Evolutionary conservation across 2,797 vertebrate species (phyloP).

Genomic region (Cryptoblepharus egeriae): DNA sequence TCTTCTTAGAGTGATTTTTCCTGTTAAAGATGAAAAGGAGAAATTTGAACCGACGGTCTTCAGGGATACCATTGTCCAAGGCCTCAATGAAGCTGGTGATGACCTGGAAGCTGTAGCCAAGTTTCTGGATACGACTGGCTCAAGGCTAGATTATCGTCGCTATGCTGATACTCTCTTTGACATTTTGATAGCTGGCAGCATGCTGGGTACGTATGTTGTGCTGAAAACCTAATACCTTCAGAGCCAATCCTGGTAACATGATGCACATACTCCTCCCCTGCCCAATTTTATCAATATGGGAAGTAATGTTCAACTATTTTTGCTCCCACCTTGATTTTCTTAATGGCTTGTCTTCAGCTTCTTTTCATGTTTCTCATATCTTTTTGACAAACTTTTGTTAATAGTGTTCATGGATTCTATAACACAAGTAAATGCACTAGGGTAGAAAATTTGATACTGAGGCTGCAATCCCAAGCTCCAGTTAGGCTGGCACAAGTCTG

Average conservation of each 20-base stretch:
- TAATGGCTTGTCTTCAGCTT: neutral
- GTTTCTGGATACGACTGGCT: constrained; percentile 89
- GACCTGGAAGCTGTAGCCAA: constrained; percentile 92
- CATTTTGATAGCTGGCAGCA: constrained; percentile 92
- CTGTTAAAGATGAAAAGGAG: constrained; percentile 91
- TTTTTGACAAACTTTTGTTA: neutral
- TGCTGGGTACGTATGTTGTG: constrained; percentile 83
- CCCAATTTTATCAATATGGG: neutral
- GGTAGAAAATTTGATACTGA: neutral
- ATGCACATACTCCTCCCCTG: constrained; percentile 19
- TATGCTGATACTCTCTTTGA: constrained; percentile 95
- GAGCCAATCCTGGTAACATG: constrained; percentile 2
- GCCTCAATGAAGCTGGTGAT: constrained; percentile 89
- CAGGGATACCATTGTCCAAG: constrained; percentile 90
- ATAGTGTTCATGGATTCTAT: neutral
- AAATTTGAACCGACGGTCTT: constrained; percentile 96
- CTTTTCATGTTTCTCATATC: neutral
- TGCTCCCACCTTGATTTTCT: neutral
- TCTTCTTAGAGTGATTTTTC: neutral
- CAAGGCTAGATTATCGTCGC: constrained; percentile 91
- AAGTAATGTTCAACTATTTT: neutral
- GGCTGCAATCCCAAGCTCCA: no score
- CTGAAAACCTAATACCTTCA: constrained; percentile 28
- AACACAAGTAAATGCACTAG: neutral
- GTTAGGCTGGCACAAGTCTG: no score